Base-by-base conservation (phyloP, 2,113 vertebrate species). In the Chlorodrepanis virens region DNA sequence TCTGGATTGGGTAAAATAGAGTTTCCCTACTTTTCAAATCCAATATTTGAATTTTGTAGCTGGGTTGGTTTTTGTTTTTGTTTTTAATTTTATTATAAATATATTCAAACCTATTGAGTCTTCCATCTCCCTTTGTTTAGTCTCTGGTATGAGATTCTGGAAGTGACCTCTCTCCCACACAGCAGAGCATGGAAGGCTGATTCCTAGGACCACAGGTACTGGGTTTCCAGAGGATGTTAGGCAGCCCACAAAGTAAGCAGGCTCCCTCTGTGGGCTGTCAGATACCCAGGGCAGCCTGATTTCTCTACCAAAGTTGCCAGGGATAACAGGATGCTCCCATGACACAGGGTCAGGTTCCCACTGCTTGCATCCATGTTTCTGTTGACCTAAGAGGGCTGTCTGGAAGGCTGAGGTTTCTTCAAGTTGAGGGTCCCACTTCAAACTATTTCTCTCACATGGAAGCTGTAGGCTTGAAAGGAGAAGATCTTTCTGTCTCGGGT, bases 311-410 rank as follows among this genome's bases (percentile, higher is more conserved):
- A 83, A 56, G 14, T 74, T 18, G 5, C 60, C 40, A 74, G 87
- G 68, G 89, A 74, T 83, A 92, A 87, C 93, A 96, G 87, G 93
- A 95, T 91, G 61, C 74, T 94, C 67, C 82, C 78, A 78, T 95
- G 82, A 94, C 87, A 93, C 61, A 68, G 65, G 80, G 74, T 91
- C 84, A 84, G 28, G 67, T 65, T 95, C 82, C 67, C 87, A 76
- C 85, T 95, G 84, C 74, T 81, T 89, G 57, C 40, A 65, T 93
- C 39, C 42, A 69, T 76, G 33, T 69, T 83, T 28, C 75, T 83
- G 3, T 87, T 93, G 87, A 93, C 53, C 61, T 90, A 28, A 78
- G 17, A 80, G 75, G 39, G 39, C 50, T 82, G 20, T 87, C 37
- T 70, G 61, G 35, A 83, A 92, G 68, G 24, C 2, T 92, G 56